These are phyloP conservation scores for Budorcas taxicolor DNA, from an alignment of 2,113 vertebrate genomes.

Conservation along the genomic window DNA sequence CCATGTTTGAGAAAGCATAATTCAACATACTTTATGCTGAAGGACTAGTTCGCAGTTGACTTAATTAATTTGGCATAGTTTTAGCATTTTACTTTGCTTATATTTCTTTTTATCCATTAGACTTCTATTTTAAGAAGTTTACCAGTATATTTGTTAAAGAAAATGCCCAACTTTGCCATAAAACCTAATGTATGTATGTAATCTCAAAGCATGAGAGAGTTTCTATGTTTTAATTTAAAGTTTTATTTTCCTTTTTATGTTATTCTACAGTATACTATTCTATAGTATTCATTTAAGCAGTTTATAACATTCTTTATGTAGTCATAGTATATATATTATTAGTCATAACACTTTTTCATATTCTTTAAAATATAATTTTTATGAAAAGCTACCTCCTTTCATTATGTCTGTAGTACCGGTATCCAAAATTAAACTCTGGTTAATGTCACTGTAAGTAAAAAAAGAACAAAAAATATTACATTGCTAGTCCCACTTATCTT, in stretches of 20 bases:
- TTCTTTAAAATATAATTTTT: neutral
- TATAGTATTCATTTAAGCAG: neutral
- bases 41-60: neutral
- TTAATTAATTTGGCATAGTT: neutral
- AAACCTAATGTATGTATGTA: neutral
- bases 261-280: neutral
- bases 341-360: neutral
- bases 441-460: neutral
- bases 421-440: conserved; percentile 12
- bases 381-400: neutral
- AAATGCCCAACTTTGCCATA: neutral
- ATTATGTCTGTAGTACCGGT: neutral
- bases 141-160: neutral
- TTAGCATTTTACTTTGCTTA: neutral
- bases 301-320: neutral
- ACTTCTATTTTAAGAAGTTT: conserved; percentile 24
- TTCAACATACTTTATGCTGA: neutral
- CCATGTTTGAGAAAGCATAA: neutral
- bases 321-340: neutral
- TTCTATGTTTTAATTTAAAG: conserved; percentile 5
- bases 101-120: neutral
- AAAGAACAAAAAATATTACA: conserved; percentile 19
- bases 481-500: conserved; percentile 46
- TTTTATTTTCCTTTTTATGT: neutral
- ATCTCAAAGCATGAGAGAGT: neutral